Evolutionary conservation across 2,797 vertebrate species (phyloP), one percentile per base, ranked within the genome.

Genomic region (Clamator glandarius): DNA sequence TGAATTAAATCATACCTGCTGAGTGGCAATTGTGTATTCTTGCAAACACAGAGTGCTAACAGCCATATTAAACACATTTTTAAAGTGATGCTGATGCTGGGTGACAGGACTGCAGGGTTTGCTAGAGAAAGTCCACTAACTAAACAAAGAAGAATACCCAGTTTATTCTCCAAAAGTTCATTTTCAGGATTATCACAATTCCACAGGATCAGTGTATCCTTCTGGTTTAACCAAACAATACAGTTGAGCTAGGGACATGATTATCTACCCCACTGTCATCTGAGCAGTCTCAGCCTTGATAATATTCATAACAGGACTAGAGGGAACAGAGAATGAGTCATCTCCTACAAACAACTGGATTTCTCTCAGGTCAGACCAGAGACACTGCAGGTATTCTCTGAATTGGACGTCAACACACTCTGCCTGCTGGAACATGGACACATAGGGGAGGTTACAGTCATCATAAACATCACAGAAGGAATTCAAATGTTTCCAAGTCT

Each of bases 381-480:
- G 51, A 46, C 24, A 16, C 51, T 19, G 13, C 39, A 39, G 66
- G 10, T 8, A 39, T 35, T 52, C 50, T 55, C 87, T 20, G 12
- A 6, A 1, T 1, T 55, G 25, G 36, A 18, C 3, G 1, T 3
- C 46, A n/a, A 3, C 6, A 3, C 51, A 55, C 35, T 5, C 36
- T 73, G 19, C 58, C 80, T 9, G 1, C 35, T 33, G 36, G 26
- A n/a, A 48, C 0, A 1, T 0, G 8, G 83, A 8, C 5, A 8
- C 0, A 12, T 8, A 66, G 55, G 52, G 67, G 50, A 54, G 42
- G 9, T 35, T 9, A 29, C 5, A 35, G 61, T 10, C 28, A 33
- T 8, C 24, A 76, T 5, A 41, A 78, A 72, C 72, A 39, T 12
- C 51, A n/a, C 13, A 11, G n/a, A 7, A 61, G 39, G 72, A 80